phyloP scores from a whole-genome alignment of 2,113 vertebrate species.

The Gobiocypris rarus region DNA sequence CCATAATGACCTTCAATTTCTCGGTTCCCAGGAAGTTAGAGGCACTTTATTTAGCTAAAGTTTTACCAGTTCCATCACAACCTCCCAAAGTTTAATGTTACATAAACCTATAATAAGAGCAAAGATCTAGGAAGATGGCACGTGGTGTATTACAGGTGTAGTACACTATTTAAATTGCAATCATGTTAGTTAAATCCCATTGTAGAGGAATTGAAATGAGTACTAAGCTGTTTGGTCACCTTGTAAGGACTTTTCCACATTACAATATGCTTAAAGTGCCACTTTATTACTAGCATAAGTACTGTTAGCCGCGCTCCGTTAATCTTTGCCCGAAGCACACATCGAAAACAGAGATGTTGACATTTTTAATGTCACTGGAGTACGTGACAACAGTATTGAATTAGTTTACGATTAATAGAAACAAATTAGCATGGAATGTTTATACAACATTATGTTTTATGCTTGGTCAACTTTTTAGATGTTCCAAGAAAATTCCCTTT shows the following conservation, averaged over 20 bases:
- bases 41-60: constrained; percentile 64
- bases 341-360: constrained; percentile 1
- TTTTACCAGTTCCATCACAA: constrained; percentile 65
- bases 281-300: background rate
- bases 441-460: constrained; percentile 56
- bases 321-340: constrained; percentile 24
- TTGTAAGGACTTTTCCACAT: background rate
- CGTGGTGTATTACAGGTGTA: background rate
- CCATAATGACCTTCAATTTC: constrained; percentile 66
- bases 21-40: constrained; percentile 34
- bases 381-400: background rate
- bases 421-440: constrained; percentile 49
- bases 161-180: background rate
- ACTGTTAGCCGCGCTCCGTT: constrained; percentile 3
- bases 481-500: background rate
- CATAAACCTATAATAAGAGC: background rate
- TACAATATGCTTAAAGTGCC: constrained; percentile 25
- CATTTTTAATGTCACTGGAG: constrained; percentile 17
- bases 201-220: background rate
- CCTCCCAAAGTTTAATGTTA: constrained; percentile 9
- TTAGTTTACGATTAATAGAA: constrained; percentile 59
- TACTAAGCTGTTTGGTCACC: constrained; percentile 6
- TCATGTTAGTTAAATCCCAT: background rate
- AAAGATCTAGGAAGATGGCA: constrained; percentile 26
- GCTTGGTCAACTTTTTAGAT: constrained; percentile 50